Evolutionary conservation across 2,888 invertebrate genomes (phyloP).

Genomic region (Deladenus siricidicola): DNA sequence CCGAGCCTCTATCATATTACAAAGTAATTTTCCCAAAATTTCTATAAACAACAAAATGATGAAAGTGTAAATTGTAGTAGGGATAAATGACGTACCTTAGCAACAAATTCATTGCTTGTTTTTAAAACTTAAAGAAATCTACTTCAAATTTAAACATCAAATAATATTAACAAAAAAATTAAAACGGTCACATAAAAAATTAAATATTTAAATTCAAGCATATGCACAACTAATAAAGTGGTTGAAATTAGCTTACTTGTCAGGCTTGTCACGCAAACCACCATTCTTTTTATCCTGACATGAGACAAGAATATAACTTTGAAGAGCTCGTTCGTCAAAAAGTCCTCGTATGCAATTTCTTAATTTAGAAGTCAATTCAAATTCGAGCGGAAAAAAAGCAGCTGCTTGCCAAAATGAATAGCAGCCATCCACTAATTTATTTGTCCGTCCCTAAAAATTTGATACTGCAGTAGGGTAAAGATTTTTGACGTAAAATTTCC

Average conservation of each 20-base stretch:
- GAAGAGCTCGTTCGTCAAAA: constrained; percentile 59
- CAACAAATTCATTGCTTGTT: too few species aligned
- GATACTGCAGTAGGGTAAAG: constrained; percentile 4
- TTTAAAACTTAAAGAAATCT: too few species aligned
- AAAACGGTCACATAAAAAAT: neutral
- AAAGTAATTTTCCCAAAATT: too few species aligned
- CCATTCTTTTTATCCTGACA: constrained; percentile 68
- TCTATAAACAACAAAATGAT: too few species aligned
- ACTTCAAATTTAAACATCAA: too few species aligned
- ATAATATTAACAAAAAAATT: too few species aligned
- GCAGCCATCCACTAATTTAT: constrained; percentile 95
- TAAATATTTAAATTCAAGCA: too few species aligned
- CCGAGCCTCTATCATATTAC: too few species aligned
- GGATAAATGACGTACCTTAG: too few species aligned
- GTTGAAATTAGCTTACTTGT: constrained; percentile 62
- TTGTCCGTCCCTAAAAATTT: constrained; percentile 72
- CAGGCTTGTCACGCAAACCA: constrained; percentile 90
- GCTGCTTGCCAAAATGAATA: constrained; percentile 99
- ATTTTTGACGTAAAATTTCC: too few species aligned
- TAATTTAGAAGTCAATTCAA: constrained; percentile 60
- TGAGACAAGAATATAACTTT: constrained; percentile 86
- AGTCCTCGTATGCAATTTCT: constrained; percentile 15
- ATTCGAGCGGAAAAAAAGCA: constrained; percentile 74
- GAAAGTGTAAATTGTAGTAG: too few species aligned
- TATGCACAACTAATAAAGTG: neutral